Conservation (phyloP, 2,797 vertebrate species). For the Pseudomugil gertrudae region DNA sequence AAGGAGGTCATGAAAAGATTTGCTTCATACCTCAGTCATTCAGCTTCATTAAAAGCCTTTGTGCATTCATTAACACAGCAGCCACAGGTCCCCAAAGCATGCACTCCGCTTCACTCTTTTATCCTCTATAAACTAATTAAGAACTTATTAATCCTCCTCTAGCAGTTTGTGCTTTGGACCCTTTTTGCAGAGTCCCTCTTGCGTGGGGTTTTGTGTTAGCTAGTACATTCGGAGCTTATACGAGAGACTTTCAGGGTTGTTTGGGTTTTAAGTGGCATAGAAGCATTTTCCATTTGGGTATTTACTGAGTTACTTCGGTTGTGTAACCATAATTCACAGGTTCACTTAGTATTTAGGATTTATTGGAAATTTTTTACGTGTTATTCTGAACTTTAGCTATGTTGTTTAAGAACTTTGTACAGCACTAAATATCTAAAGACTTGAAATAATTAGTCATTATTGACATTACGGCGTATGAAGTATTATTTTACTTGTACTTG, state of each 20-base stretch:
- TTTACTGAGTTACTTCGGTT: neutral
- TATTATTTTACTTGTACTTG: neutral
- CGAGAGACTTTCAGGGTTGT: constrained; percentile 2
- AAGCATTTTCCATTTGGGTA: neutral
- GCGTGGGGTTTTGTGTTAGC: constrained; percentile 19
- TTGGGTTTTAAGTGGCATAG: constrained; percentile 10
- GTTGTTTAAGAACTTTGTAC: no score
- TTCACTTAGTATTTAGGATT: neutral
- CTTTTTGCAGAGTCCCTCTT: constrained; percentile 20
- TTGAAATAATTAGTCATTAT: neutral
- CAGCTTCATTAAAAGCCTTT: constrained; percentile 64
- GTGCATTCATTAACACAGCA: constrained; percentile 66
- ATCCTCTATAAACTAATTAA: constrained; percentile 67
- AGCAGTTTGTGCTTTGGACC: constrained; percentile 36
- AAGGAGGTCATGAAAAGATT: constrained; percentile 73
- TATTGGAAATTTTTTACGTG: neutral
- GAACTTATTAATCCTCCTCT: constrained; percentile 59
- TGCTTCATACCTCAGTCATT: constrained; percentile 56
- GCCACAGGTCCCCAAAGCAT: constrained; percentile 58
- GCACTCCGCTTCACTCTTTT: constrained; percentile 42
- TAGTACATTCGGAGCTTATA: constrained; percentile 3
- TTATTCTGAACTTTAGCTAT: no score
- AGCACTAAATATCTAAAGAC: no score
- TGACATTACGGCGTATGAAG: neutral
- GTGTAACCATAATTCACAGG: neutral